Base-by-base conservation (phyloP, 2,888 invertebrate species). In the Malachius bipustulatus region DNA sequence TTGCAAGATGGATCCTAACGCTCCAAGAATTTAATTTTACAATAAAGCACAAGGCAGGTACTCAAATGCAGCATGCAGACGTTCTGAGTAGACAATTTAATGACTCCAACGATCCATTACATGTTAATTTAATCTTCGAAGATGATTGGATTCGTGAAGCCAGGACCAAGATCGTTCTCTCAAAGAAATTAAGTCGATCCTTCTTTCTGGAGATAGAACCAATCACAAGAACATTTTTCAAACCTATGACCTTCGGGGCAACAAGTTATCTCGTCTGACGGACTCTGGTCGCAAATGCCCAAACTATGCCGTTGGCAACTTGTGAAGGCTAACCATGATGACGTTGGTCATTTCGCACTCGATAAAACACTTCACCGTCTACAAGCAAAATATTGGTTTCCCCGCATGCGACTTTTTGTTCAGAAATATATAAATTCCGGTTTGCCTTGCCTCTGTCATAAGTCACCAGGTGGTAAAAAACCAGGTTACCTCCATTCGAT, bases 61-160 rank as follows among this genome's bases (percentile, higher is more conserved):
- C 19, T 4, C 43, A 42, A 35, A 55, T 60, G 52, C 11, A 36
- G 30, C 57, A 57, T 37, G 55, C 55, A 0, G 57, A 58, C 16
- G 42, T 54, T 24, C 36, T 55, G 35, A 52, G 50, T 40, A 12
- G 55, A 39, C 39, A 36, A 15, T 47, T 29, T 15, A 6, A 12
- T 12, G n/a, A n/a, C n/a, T 1, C n/a, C 13, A 12, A 32, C 9
- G n/a, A 16, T 11, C 4, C 13, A 9, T n/a, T 36, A 27, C 6
- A 31, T 16, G 16, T 43, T 6, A 24, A 29, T 4, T 4, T 34
- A 29, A 39, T 41, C 19, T 8, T 8, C 6, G 40, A 42, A 31
- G 26, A 38, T 32, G 43, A 47, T 27, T 46, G 37, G 27, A 14
- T 45, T 14, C 34, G 38, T 3, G 39, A 34, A 12, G 41, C 42